Base-by-base conservation (phyloP, 2,888 invertebrate genomes). In the Cistogaster globosa region DNA sequence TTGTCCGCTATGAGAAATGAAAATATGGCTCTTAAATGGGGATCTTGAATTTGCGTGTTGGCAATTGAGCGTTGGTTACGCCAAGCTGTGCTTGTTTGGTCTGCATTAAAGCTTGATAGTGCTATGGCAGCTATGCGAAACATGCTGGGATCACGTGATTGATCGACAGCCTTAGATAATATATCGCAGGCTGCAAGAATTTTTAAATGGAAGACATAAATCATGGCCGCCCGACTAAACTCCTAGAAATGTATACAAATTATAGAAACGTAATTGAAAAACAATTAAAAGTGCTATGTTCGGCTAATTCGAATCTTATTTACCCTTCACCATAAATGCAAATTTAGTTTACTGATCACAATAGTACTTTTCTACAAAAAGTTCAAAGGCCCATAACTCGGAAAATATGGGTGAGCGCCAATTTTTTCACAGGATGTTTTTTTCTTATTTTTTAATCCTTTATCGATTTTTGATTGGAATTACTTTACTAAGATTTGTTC, bases 21-120 rank as follows among this genome's bases (percentile, higher is more conserved):
- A 93, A 98, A 98, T 92, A 98, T 96, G 8, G 97, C 97, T 89
- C 97, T 94, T 86, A 99, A 94, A 93, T 98, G 98, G 0, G 98
- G 96, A 94, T 98, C 97, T n/a, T 95, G 94, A 71, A 98, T 94
- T 90, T 97, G 96, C 22, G 94, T 94, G 88, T 95, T 95, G n/a
- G 97, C 96, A 57, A 93, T 93, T 0, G 95, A 92, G 88, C 97
- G 96, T 78, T 96, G 95, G 92, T 95, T 95, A 80, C 95, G 94
- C 97, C 96, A 98, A 90, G 96, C 94, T 1, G 88, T 88, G 26
- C 96, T 96, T 87, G 95, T 95, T 67, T 95, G 95, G 90, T 98
- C 97, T 87, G 97, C 97, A 68, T 96, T 96, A 91, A 96, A 98
- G n/a, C 98, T 96, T 60, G 96, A 95, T 48, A 97, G 92, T 0